These are phyloP conservation scores for Malacoctenus gilli DNA, from an alignment of 2,797 vertebrate species.

Conservation along the genomic window DNA sequence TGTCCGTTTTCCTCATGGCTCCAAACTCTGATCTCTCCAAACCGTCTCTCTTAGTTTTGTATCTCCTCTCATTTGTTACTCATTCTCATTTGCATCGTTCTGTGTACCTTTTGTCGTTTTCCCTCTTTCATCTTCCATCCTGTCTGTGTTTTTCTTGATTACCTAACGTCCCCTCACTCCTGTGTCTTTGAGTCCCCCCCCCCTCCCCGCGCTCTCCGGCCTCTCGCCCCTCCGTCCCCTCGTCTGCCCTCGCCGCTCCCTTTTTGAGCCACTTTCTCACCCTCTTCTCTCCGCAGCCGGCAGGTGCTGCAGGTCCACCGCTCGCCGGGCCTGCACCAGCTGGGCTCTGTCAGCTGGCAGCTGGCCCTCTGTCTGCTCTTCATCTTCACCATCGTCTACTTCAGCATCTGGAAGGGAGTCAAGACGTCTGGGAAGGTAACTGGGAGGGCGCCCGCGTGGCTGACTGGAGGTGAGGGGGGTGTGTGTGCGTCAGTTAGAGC, in stretches of 20 bases:
- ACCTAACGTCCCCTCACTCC: no score
- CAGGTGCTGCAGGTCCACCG: conserved; percentile 93
- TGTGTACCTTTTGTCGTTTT: not conserved
- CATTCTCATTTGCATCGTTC: no score
- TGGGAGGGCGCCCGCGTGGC: conserved; percentile 52
- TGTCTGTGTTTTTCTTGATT: no score
- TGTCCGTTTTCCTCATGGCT: not conserved
- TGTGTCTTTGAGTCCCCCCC: no score
- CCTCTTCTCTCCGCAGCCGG: conserved; percentile 80
- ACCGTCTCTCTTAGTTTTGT: conserved; percentile 3
- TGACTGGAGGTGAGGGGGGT: conserved; percentile 52
- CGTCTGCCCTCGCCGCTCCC: conserved; percentile 1
- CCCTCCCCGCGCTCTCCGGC: not conserved
- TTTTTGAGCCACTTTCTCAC: not conserved
- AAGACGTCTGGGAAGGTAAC: conserved; percentile 98
- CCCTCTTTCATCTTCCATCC: no score
- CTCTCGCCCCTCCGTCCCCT: not conserved
- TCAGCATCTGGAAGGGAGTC: conserved; percentile 99
- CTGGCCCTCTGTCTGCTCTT: conserved; percentile 92
- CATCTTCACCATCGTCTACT: conserved; percentile 97
- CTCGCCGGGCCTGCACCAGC: conserved; percentile 90
- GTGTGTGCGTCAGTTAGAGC: conserved; percentile 48
- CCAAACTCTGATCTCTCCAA: conserved; percentile 1
- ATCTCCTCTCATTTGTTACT: conserved; percentile 13
- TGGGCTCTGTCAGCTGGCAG: conserved; percentile 96